phyloP scores from a whole-genome alignment of 1,140 invertebrate genomes.

The Antheraea mylitta region DNA sequence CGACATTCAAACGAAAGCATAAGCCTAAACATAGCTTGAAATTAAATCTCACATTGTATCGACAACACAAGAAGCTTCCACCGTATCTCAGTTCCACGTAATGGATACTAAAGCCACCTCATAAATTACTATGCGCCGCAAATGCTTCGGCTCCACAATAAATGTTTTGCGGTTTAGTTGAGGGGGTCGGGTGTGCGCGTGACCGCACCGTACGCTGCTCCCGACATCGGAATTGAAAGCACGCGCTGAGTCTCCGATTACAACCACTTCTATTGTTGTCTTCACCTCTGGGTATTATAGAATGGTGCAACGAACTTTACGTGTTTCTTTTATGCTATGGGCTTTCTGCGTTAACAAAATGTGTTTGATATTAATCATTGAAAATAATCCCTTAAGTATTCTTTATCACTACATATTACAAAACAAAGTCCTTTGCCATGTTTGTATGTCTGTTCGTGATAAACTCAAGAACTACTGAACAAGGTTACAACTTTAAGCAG shows the following conservation, averaged over 20 bases:
- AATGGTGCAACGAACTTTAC: conserved; percentile 25
- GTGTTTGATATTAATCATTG: too few relatives aligned
- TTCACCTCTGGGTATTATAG: conserved; percentile 15
- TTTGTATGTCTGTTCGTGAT: too few relatives aligned
- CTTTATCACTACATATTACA: too few relatives aligned
- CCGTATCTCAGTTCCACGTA: neutral
- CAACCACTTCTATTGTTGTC: conserved; percentile 22
- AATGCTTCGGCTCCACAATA: conserved; percentile 15
- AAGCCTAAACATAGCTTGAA: neutral
- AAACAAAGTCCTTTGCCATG: too few relatives aligned
- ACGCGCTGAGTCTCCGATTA: conserved; percentile 24
- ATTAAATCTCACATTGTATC: neutral
- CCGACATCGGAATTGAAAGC: conserved; percentile 19
- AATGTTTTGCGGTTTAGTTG: conserved; percentile 15
- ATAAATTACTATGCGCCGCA: conserved; percentile 18
- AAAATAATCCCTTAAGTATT: too few relatives aligned
- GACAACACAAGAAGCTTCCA: neutral
- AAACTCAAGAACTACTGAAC: too few relatives aligned
- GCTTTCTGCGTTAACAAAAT: too few relatives aligned
- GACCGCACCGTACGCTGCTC: neutral
- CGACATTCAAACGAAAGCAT: too few relatives aligned
- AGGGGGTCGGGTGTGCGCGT: neutral
- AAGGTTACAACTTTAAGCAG: too few relatives aligned
- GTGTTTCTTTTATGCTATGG: neutral
- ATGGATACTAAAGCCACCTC: conserved; percentile 7